A percentile compares a stretch with the other conserved stretches of the same genome.
phyloP scores from a whole-genome alignment of 2,797 vertebrate species.

The Euthynnus affinis region DNA sequence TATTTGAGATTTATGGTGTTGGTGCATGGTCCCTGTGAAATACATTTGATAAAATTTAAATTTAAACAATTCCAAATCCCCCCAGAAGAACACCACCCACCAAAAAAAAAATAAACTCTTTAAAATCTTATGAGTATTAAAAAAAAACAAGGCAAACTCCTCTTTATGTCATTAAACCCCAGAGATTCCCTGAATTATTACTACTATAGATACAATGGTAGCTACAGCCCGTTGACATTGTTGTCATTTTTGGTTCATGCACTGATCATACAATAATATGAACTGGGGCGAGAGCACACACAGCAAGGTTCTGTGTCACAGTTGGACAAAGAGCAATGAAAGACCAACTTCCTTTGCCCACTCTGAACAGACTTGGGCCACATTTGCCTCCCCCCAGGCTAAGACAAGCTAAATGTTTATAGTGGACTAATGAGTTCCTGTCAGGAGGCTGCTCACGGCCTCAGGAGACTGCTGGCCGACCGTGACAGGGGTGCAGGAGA shows the following conservation, averaged over 20 bases:
- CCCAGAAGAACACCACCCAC: neutral
- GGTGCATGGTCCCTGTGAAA: neutral
- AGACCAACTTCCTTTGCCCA: constrained; percentile 31
- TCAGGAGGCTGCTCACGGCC: constrained; percentile 70
- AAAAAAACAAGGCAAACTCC: neutral
- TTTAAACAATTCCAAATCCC: neutral
- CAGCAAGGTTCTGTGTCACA: constrained; percentile 30
- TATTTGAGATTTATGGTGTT: neutral
- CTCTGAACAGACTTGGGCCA: constrained; percentile 45
- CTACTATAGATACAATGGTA: neutral
- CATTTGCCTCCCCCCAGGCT: constrained; percentile 61
- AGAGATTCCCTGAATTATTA: neutral
- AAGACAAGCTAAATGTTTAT: constrained; percentile 82
- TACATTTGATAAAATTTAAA: neutral
- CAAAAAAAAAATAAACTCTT: neutral
- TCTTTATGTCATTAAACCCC: neutral
- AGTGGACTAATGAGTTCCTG: constrained; percentile 84
- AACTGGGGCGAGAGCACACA: constrained; percentile 10
- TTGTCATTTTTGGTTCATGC: neutral
- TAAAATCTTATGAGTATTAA: neutral
- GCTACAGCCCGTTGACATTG: neutral
- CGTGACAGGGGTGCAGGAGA: constrained; percentile 60
- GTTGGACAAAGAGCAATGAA: constrained; percentile 29
- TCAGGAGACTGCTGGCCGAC: constrained; percentile 67
- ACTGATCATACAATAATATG: constrained; percentile 24